A percentile compares a stretch with the other conserved stretches of the same genome.
Evolutionary conservation across 30 jellyfish, hydroid and myxozoan genomes (phyloP).

Genomic region (Nemopilema nomurai): DNA sequence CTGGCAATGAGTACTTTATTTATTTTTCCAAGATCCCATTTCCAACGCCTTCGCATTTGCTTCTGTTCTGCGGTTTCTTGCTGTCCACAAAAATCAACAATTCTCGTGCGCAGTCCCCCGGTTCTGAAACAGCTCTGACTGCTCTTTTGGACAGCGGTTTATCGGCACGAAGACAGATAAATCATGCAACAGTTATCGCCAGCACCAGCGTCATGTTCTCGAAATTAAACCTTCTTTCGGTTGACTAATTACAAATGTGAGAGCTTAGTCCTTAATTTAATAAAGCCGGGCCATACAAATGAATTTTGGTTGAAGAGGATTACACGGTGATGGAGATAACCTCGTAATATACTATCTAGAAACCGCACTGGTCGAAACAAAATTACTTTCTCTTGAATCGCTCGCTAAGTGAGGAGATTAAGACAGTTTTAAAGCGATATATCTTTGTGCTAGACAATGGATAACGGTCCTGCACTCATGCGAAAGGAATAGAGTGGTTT

Average conservation of each 20-base stretch:
- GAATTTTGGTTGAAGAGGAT: slow-evolving; percentile 60
- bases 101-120: slow-evolving; percentile 20
- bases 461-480: slow-evolving; percentile 72
- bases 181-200: slow-evolving; percentile 33
- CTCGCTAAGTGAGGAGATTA: slow-evolving; percentile 61
- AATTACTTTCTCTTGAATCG: slow-evolving; percentile 34
- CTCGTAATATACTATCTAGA: slow-evolving; percentile 53
- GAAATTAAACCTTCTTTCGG: slow-evolving; percentile 37
- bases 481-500: slow-evolving; percentile 72
- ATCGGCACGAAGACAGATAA: slow-evolving; percentile 5
- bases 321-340: slow-evolving; percentile 65
- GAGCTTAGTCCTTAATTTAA: slow-evolving; percentile 57
- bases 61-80: background rate
- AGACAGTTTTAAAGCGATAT: slow-evolving; percentile 61
- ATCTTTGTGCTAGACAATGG: slow-evolving; percentile 42
- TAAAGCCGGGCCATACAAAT: slow-evolving; percentile 66
- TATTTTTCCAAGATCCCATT: background rate
- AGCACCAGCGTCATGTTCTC: slow-evolving; percentile 35
- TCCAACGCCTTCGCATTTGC: background rate
- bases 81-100: background rate
- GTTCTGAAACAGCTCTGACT: slow-evolving; percentile 5
- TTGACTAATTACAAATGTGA: slow-evolving; percentile 52
- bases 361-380: slow-evolving; percentile 75
- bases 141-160: slow-evolving; percentile 66
- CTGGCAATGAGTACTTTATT: background rate